Conservation (phyloP, 1,140 invertebrate species). For the Campodea augens region DNA sequence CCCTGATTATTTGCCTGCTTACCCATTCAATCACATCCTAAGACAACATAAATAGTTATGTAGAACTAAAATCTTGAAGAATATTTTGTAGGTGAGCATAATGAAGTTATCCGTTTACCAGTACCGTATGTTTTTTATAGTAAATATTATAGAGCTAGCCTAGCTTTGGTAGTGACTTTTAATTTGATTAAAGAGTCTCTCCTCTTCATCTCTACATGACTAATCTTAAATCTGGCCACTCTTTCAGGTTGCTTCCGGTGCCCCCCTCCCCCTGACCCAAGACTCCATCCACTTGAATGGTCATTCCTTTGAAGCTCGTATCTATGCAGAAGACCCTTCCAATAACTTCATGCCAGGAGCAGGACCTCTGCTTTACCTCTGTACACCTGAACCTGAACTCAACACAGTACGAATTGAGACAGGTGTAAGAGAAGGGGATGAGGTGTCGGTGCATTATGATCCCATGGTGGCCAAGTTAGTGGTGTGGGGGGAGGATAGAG, state of each 20-base stretch:
- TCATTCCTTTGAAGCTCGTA: slow-evolving; percentile 80
- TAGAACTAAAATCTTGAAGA: too few species aligned
- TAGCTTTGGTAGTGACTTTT: too few species aligned
- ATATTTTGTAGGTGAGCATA: too few species aligned
- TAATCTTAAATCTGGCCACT: not conserved
- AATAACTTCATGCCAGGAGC: slow-evolving; percentile 79
- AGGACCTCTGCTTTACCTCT: slow-evolving; percentile 51
- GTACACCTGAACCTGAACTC: slow-evolving; percentile 31
- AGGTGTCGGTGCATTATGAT: slow-evolving; percentile 80
- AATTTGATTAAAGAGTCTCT: too few species aligned
- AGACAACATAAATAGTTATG: too few species aligned
- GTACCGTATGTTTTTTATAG: too few species aligned
- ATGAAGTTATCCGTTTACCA: too few species aligned
- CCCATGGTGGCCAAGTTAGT: slow-evolving; percentile 99
- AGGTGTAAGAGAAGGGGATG: slow-evolving; percentile 22
- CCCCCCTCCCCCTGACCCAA: slow-evolving; percentile 57
- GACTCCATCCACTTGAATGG: slow-evolving; percentile 54
- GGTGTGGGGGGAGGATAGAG: slow-evolving; percentile 75
- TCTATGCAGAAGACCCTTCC: slow-evolving; percentile 82
- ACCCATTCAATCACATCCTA: too few species aligned
- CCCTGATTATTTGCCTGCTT: too few species aligned
- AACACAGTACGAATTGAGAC: slow-evolving; percentile 54
- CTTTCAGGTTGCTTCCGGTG: slow-evolving; percentile 53
- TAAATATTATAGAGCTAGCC: too few species aligned
- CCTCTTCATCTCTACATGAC: too few species aligned